These are phyloP conservation scores for Agrenia bidenticulata DNA, from an alignment of 2,888 invertebrate species.

Conservation along the genomic window DNA sequence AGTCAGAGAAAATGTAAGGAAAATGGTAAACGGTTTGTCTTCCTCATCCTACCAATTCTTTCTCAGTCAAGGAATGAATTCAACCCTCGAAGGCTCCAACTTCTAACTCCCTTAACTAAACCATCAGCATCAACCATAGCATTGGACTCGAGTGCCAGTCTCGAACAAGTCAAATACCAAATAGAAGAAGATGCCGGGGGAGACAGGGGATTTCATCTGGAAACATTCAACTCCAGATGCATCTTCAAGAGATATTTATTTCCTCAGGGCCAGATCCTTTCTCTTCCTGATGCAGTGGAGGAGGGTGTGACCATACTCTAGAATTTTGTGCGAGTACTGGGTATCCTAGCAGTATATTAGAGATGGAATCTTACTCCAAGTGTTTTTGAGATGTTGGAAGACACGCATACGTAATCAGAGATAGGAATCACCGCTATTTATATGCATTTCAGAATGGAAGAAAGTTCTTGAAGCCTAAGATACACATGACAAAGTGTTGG, in stretches of 20 bases:
- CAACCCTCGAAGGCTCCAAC: too few relatives aligned
- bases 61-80: not conserved
- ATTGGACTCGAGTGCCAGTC: not conserved
- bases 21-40: conserved; percentile 16
- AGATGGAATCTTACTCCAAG: too few relatives aligned
- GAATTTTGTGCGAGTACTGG: too few relatives aligned
- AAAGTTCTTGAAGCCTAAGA: too few relatives aligned
- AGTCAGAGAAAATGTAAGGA: conserved; percentile 17
- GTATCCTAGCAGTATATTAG: too few relatives aligned
- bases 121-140: not conserved
- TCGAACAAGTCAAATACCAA: conserved; percentile 6
- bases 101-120: too few relatives aligned
- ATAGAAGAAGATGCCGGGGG: conserved; percentile 9
- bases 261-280: not conserved
- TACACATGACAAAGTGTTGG: too few relatives aligned
- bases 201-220: conserved; percentile 23
- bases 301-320: too few relatives aligned
- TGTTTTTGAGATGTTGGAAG: too few relatives aligned
- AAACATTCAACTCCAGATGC: conserved; percentile 24
- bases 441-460: too few relatives aligned
- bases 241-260: conserved; percentile 21
- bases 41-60: not conserved
- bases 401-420: too few relatives aligned
- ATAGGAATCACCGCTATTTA: not conserved
- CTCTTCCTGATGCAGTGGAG: not conserved